Evolutionary conservation across 2,113 vertebrate species (phyloP).

Genomic region (Anhinga rufa): DNA sequence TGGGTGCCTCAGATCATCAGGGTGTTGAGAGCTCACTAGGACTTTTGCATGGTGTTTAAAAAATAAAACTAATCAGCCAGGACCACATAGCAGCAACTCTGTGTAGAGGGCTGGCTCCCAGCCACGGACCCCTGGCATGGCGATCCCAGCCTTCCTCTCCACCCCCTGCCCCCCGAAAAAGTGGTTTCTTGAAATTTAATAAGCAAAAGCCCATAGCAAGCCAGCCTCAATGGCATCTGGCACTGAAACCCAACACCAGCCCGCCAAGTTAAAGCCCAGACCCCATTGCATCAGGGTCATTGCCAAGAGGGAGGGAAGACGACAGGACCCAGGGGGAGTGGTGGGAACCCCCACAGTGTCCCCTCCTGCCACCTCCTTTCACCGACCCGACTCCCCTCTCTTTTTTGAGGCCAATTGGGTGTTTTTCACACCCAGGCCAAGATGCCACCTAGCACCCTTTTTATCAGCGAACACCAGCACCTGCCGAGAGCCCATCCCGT

Average conservation of each 20-base stretch:
- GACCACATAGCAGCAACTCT: background rate
- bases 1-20: background rate
- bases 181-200: background rate
- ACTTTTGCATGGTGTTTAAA: background rate
- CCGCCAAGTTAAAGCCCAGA: background rate
- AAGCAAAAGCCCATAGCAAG: background rate
- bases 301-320: background rate
- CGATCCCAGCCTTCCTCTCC: background rate
- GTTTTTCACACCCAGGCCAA: background rate
- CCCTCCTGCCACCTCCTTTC: background rate
- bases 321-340: fast-evolving
- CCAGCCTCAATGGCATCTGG: background rate
- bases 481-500: fast-evolving
- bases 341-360: background rate
- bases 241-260: conserved; percentile 16
- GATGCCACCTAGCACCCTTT: background rate
- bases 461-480: background rate
- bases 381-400: fast-evolving
- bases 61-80: background rate
- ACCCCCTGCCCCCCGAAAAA: background rate
- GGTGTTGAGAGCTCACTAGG: background rate
- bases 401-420: background rate
- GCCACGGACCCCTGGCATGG: conserved; percentile 24
- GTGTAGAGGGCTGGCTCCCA: background rate
- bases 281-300: background rate